Percentiles rank a stretch among this genome's conserved stretches.
Evolutionary conservation across 2,888 invertebrate species (phyloP).

Genomic region (Eilema griseolum): DNA sequence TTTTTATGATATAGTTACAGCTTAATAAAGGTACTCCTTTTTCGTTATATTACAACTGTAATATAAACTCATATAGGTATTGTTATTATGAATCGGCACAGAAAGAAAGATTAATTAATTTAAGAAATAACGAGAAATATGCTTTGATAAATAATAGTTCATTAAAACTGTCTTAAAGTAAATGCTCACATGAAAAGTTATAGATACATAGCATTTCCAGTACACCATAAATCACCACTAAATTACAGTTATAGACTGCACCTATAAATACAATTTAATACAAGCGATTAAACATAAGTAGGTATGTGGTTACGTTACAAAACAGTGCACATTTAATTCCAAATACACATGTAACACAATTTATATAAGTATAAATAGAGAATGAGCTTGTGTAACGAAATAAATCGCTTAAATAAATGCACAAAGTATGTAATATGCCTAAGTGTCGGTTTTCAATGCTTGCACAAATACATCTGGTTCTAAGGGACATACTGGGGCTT

Average conservation of each 20-base stretch:
- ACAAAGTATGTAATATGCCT: conserved; percentile 34
- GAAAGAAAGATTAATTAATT: neutral
- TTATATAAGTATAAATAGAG: conserved; percentile 50
- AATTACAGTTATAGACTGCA: no score
- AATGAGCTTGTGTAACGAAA: conserved; percentile 54
- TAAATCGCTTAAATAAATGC: conserved; percentile 53
- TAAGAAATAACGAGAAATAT: neutral
- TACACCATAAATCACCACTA: no score
- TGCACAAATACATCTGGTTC: conserved; percentile 40
- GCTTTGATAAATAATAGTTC: no score
- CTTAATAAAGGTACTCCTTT: conserved; percentile 5
- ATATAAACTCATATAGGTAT: conserved; percentile 2
- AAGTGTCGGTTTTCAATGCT: conserved; percentile 43
- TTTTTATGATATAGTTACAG: neutral
- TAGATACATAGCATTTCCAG: no score
- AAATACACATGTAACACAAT: conserved; percentile 40
- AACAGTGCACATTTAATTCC: conserved; percentile 37
- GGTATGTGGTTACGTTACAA: conserved; percentile 4
- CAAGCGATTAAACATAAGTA: neutral
- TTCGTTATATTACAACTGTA: neutral
- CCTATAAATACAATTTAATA: no score
- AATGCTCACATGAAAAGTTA: no score
- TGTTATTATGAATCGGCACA: neutral
- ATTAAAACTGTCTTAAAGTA: no score
- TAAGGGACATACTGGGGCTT: conserved; percentile 17